phyloP scores from a whole-genome alignment of 2,888 invertebrate species.

The Eristalinus aeneus region DNA sequence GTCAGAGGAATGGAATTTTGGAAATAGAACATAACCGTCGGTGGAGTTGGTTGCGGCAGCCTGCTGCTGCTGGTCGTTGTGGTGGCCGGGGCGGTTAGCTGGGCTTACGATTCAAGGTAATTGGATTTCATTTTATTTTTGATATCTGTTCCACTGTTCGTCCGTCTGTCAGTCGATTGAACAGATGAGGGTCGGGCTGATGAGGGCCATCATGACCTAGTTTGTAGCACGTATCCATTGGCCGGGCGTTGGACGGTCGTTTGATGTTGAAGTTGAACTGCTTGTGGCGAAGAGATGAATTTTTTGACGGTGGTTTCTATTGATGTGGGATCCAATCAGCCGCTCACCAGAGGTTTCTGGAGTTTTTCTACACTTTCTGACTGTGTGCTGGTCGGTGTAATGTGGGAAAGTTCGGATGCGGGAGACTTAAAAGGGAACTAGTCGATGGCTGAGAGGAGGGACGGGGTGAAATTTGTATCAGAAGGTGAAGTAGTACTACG shows the following conservation, averaged over 20 bases:
- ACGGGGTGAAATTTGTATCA: no score
- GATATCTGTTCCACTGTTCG: not conserved
- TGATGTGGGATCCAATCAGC: not conserved
- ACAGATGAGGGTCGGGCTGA: not conserved
- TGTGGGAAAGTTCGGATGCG: not conserved
- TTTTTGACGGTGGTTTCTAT: not conserved
- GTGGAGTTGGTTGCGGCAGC: not conserved
- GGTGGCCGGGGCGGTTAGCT: constrained; percentile 21
- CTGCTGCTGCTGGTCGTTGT: not conserved
- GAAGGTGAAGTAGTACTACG: no score
- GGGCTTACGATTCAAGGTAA: constrained; percentile 37
- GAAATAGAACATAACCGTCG: constrained; percentile 21
- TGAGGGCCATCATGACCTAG: not conserved
- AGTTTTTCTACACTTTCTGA: not conserved
- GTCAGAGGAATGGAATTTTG: constrained; percentile 8
- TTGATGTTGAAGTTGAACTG: not conserved
- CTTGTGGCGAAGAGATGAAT: not conserved
- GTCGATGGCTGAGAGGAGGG: not conserved
- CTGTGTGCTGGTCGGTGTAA: not conserved
- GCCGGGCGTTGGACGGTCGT: not conserved
- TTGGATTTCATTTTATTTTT: constrained; percentile 42
- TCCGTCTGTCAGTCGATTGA: not conserved
- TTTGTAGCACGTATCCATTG: not conserved
- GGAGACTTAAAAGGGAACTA: not conserved
- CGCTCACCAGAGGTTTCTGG: not conserved